Evolutionary conservation across 2,797 vertebrate genomes (phyloP), one percentile per base, ranked within the genome.

Genomic region (Protonibea diacanthus): DNA sequence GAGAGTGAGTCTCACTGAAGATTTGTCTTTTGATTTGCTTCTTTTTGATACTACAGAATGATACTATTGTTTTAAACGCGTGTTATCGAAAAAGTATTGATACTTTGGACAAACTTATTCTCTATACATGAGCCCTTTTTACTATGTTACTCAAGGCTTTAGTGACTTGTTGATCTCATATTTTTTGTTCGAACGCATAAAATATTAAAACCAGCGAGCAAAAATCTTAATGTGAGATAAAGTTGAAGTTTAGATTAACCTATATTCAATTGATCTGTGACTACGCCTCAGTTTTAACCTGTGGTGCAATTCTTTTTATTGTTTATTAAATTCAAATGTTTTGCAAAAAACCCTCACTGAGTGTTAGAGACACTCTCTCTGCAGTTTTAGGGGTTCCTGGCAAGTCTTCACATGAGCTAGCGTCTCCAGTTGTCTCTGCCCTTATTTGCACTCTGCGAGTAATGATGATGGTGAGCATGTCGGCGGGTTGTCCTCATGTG

Each of bases 401-500:
- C 56, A 79, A 71, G 73, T 67, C 66, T 72, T 74, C 63, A 80
- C 69, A 84, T 56, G 73, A 71, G 57, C 72, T 38, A 48, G 55
- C 12, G 70, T 80, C 84, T 86, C 40, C 75, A 79, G 70, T 74
- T 76, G 83, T 81, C 78, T 73, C 44, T 91, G 90, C 6, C 86
- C 87, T 90, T 55, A 85, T 80, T 81, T 90, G 86, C 74, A 73
- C 78, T 86, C 71, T 14, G 63, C 13, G 7, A 83, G 79, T 69
- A 69, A 77, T 82, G 83, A 80, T 80, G 86, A 80, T 88, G 84
- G 75, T 27, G 76, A 84, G 86, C 86, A 56, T 84, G 88, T 86
- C 78, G 29, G 71, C 82, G 74, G 79, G 61, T 38, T 92, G 89
- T 92, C 90, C 92, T 93, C 86, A 77, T 72, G 79, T 87, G 89